These are phyloP conservation scores for Caenorhabditis elegans DNA, from an alignment of 1,140 invertebrate species.

Conservation along the genomic window WBcel235 BX284604.4:3371501-3372000, in stretches of 20 bases:
- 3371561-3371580: too few relatives aligned
- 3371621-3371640: neutral
- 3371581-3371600: neutral
- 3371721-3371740: neutral
- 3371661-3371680: neutral
- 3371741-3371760: neutral
- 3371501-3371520: too few relatives aligned
- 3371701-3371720: neutral
- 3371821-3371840: neutral
- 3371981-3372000: too few relatives aligned
- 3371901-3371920: too few relatives aligned
- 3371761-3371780: conserved; percentile 21
- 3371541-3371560: too few relatives aligned
- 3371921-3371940: too few relatives aligned
- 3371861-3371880: neutral
- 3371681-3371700: neutral
- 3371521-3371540: too few relatives aligned
- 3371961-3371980: too few relatives aligned
- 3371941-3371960: too few relatives aligned
- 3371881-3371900: neutral
- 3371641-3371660: neutral
- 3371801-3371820: neutral
- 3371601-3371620: neutral
- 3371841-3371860: neutral
- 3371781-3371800: neutral